Base-by-base conservation (phyloP, 2,797 vertebrate genomes). In the Benthosema pterotum region DNA sequence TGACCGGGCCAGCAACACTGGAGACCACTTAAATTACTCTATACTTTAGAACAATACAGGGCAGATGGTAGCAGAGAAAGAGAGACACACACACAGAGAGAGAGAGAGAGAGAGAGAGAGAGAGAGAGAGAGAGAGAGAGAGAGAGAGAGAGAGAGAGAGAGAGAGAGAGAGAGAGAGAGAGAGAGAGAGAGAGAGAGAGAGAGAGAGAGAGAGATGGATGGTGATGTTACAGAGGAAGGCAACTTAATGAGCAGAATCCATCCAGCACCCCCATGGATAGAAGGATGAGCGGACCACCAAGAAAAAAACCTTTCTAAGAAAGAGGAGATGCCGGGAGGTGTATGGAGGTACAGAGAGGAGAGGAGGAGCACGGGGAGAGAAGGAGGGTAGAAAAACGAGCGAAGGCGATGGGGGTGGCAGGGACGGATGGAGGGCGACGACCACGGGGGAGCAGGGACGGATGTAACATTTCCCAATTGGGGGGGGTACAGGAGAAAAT, bases 61-160 rank as follows among this genome's bases (percentile, higher is more conserved):
- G 67, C 80, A 88, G 80, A 88, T 84, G 83, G 83, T 63, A 51
- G 54, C 78, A 46, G 49, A 46, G 48, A 50, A 3, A n/a, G 22
- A 25, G 52, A 53, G 66, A 47, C 53, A 67, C 62, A 72, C 0
- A 15, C 12, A 4, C 15, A 32, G 19, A 15, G 11, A 11, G n/a
- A 3, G 5, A 61, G 13, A 42, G 42, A 53, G 3, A 11, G 25
- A 16, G 43, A 2, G 45, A 28, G 7, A 13, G 17, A 19, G n/a
- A 7, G 16, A 57, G 11, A 25, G 17, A 45, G 38, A 9, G 14
- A 25, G n/a, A 42, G 17, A 17, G 54, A 28, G 32, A 4, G 15
- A 17, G 19, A 15, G 38, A 22, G 16, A 46, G 50, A 22, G 38
- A 19, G 13, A 52, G 15, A 63, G 1, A 4, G 17, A 16, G 42